Evolutionary conservation across 2,113 vertebrate genomes (phyloP).

Genomic region (Barnardius zonarius): DNA sequence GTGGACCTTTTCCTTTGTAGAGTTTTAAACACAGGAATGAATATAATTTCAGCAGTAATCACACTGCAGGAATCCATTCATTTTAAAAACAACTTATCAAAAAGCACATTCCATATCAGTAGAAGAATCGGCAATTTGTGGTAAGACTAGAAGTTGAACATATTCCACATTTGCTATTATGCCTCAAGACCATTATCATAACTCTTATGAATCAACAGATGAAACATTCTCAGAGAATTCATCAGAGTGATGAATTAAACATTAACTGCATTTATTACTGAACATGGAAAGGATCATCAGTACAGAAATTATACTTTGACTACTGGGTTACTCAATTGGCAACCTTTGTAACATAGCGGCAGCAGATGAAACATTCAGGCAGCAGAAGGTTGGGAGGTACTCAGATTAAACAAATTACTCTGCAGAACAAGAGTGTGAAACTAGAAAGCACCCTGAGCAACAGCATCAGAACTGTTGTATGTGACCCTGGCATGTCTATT

Average conservation of each 20-base stretch:
- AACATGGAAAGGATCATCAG: constrained; percentile 42
- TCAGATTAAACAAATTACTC: not conserved
- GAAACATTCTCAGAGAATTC: not conserved
- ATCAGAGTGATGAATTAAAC: not conserved
- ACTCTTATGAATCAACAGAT: not conserved
- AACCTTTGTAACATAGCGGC: constrained; percentile 62
- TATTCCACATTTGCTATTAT: not conserved
- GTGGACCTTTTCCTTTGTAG: not conserved
- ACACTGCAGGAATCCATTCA: not conserved
- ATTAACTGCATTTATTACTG: constrained; percentile 54
- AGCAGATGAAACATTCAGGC: not conserved
- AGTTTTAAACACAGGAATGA: not conserved
- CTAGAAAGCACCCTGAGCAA: not conserved
- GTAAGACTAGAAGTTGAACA: not conserved
- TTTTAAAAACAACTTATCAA: not conserved
- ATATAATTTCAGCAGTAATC: not conserved
- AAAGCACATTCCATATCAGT: not conserved
- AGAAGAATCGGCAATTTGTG: not conserved
- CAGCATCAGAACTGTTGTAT: not conserved
- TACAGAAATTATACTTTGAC: constrained; percentile 7
- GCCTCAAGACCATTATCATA: constrained; percentile 11
- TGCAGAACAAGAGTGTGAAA: not conserved
- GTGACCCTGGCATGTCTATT: not conserved
- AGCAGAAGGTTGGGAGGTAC: not conserved
- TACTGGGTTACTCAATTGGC: constrained; percentile 2